Evolutionary conservation across 1,140 invertebrate genomes (phyloP).

Genomic region (Onthophagus taurus): DNA sequence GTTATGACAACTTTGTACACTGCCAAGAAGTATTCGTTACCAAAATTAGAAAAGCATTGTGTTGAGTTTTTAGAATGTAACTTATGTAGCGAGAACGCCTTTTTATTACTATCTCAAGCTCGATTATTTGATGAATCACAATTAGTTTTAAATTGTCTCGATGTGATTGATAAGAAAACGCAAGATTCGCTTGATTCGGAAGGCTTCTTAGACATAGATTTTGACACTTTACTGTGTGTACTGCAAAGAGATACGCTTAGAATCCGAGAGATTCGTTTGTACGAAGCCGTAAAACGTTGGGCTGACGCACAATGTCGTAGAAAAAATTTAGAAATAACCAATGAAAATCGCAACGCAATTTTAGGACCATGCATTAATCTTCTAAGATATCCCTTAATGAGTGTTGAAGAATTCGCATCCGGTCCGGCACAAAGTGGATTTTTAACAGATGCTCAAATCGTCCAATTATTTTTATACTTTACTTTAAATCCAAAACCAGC

Average conservation of each 20-base stretch:
- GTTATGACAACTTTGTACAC: slow-evolving; percentile 83
- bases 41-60: slow-evolving; percentile 72
- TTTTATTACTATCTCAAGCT: slow-evolving; percentile 70
- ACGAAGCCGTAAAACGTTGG: slow-evolving; percentile 65
- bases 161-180: slow-evolving; percentile 81
- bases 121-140: slow-evolving; percentile 74
- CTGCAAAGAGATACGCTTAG: slow-evolving; percentile 74
- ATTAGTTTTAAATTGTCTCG: slow-evolving; percentile 68
- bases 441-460: slow-evolving; percentile 62
- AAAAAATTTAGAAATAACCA: slow-evolving; percentile 52
- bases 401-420: slow-evolving; percentile 76
- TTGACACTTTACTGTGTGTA: slow-evolving; percentile 70
- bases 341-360: slow-evolving; percentile 61
- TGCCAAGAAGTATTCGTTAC: slow-evolving; percentile 81
- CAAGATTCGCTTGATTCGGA: slow-evolving; percentile 72
- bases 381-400: slow-evolving; percentile 81
- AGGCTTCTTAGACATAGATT: slow-evolving; percentile 80
- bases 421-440: slow-evolving; percentile 69
- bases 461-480: slow-evolving; percentile 75
- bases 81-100: slow-evolving; percentile 76
- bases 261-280: slow-evolving; percentile 74
- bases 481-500: slow-evolving; percentile 67
- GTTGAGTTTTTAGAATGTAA: slow-evolving; percentile 77
- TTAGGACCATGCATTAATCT: slow-evolving; percentile 59
- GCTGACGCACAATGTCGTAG: slow-evolving; percentile 68